These are phyloP conservation scores for Pyrocephalus nanus DNA, from an alignment of 2,797 vertebrate genomes.

Conservation along the genomic window DNA sequence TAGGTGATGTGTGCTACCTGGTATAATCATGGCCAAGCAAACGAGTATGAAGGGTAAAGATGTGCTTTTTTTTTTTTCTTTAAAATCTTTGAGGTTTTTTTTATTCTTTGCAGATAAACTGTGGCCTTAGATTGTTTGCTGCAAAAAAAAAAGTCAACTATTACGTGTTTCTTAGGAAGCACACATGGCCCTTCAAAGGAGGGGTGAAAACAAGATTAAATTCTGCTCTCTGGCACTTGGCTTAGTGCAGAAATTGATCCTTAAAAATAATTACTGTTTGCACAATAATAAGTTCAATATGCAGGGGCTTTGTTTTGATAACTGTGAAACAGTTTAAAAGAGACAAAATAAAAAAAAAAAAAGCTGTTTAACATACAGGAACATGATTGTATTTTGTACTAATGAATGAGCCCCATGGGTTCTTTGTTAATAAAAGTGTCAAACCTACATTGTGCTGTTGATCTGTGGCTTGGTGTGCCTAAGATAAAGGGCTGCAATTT, in stretches of 20 bases:
- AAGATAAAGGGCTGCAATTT: background rate
- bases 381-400: slow-evolving; percentile 79
- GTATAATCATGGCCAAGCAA: slow-evolving; percentile 16
- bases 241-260: slow-evolving; percentile 61
- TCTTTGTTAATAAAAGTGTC: slow-evolving; percentile 80
- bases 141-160: slow-evolving; percentile 58
- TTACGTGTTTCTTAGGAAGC: slow-evolving; percentile 52
- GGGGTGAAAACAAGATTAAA: slow-evolving; percentile 33
- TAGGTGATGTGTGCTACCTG: slow-evolving; percentile 28
- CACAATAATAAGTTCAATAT: slow-evolving; percentile 72
- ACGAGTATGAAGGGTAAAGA: slow-evolving; percentile 55
- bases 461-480: background rate
- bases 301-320: slow-evolving; percentile 71
- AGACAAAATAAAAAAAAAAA: slow-evolving; percentile 58
- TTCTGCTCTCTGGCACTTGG: slow-evolving; percentile 53
- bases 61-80: background rate
- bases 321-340: slow-evolving; percentile 73
- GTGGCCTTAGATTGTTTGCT: slow-evolving; percentile 76
- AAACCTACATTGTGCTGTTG: background rate
- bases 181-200: slow-evolving; percentile 26
- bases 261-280: slow-evolving; percentile 68
- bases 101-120: slow-evolving; percentile 65
- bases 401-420: slow-evolving; percentile 78
- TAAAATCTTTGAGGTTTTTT: background rate
- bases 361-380: slow-evolving; percentile 67